phyloP scores from a whole-genome alignment of 2,113 vertebrate genomes.

The Megaptera novaeangliae region DNA sequence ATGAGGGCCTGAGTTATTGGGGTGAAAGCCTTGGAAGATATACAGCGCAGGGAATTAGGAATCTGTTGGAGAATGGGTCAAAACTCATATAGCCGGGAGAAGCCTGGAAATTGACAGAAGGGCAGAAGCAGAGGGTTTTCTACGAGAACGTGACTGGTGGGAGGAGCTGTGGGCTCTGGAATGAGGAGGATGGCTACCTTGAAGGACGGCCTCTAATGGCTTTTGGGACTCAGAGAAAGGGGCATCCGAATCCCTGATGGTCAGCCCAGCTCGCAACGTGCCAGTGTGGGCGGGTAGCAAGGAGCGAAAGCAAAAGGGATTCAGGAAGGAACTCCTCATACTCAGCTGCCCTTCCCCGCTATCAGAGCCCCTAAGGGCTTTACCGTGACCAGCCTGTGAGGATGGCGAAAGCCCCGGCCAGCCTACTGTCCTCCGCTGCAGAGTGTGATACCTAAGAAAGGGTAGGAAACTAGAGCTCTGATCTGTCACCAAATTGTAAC shows the following conservation, averaged over 20 bases:
- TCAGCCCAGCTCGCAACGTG: background rate
- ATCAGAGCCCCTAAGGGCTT: background rate
- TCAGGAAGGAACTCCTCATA: background rate
- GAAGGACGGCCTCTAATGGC: background rate
- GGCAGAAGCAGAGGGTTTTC: background rate
- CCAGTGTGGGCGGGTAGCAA: background rate
- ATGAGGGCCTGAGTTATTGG: background rate
- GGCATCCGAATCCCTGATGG: background rate
- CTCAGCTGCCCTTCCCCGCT: background rate
- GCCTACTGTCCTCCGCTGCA: too few species aligned
- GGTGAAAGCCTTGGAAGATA: background rate
- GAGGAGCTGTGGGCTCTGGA: background rate
- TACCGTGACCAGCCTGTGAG: background rate
- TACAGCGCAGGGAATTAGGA: background rate
- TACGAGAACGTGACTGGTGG: background rate
- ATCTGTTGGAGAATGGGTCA: background rate
- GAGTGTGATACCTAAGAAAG: background rate
- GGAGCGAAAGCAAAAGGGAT: background rate
- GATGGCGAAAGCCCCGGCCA: background rate
- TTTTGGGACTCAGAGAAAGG: background rate
- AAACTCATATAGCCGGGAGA: background rate
- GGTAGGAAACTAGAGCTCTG: background rate
- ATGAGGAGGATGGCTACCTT: background rate
- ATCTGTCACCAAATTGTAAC: background rate
- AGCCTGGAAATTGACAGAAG: background rate